A percentile compares a stretch with the other conserved stretches of the same genome.
Conservation (phyloP, 2,113 vertebrate species). For the Lutjanus erythropterus region DNA sequence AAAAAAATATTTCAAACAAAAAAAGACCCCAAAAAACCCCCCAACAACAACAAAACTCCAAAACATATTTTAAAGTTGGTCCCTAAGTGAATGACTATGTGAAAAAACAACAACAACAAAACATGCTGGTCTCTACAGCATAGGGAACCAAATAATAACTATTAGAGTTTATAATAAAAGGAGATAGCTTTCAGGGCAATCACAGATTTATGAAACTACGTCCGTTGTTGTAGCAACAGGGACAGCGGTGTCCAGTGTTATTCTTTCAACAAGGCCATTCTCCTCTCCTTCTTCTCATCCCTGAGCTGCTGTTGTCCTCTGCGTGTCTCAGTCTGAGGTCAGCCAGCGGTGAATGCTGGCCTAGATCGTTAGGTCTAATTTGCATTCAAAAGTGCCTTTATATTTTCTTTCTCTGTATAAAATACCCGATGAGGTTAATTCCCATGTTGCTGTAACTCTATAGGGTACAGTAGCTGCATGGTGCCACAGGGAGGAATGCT, state of each 20-base stretch:
- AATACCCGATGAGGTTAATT: conserved; percentile 15
- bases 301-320: conserved; percentile 38
- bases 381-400: conserved; percentile 43
- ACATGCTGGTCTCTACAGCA: background rate
- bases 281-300: conserved; percentile 44
- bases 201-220: conserved; percentile 51
- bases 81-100: background rate
- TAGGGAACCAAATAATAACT: background rate
- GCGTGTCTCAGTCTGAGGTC: conserved; percentile 48
- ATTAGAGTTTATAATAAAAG: conserved; percentile 15
- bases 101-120: background rate
- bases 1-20: background rate
- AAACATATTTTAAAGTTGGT: background rate
- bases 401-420: conserved; percentile 24
- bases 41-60: too few relatives aligned
- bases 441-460: conserved; percentile 42
- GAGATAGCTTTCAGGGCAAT: conserved; percentile 36
- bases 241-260: conserved; percentile 53
- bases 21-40: too few relatives aligned
- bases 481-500: conserved; percentile 57
- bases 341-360: conserved; percentile 55
- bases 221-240: conserved; percentile 53
- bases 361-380: conserved; percentile 25
- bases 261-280: conserved; percentile 65
- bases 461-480: conserved; percentile 29